A percentile compares a stretch with the other conserved stretches of the same genome.
These are phyloP conservation scores for Drosophila hawaiiensis DNA, from an alignment of 2,888 invertebrate species.

Conservation along the genomic window DNA sequence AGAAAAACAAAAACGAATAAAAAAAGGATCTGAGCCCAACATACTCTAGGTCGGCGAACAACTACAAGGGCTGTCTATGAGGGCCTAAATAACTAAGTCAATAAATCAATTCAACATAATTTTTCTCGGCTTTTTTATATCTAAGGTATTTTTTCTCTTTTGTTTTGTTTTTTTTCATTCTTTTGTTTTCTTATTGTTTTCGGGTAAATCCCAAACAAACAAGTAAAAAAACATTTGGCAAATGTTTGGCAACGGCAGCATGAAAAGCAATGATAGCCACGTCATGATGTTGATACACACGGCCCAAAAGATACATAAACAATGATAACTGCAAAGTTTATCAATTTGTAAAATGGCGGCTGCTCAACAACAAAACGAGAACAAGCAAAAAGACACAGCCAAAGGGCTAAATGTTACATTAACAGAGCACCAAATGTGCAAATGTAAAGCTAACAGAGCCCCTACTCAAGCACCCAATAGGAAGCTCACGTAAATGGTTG, in stretches of 20 bases:
- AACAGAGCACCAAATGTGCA: background rate
- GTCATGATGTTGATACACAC: constrained; percentile 53
- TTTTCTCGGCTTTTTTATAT: constrained; percentile 63
- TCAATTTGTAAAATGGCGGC: constrained; percentile 77
- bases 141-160: constrained; percentile 13
- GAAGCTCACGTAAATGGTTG: constrained; percentile 42
- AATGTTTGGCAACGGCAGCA: constrained; percentile 51
- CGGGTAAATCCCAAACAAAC: constrained; percentile 73
- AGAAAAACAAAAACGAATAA: constrained; percentile 20
- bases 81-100: constrained; percentile 78
- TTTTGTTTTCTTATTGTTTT: constrained; percentile 39
- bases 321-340: constrained; percentile 78
- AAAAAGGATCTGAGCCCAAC: constrained; percentile 36
- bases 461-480: constrained; percentile 9
- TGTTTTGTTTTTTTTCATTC: constrained; percentile 2
- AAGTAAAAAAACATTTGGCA: constrained; percentile 48
- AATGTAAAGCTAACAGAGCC: constrained; percentile 30
- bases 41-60: constrained; percentile 12
- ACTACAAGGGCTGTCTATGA: constrained; percentile 59
- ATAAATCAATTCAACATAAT: constrained; percentile 81
- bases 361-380: constrained; percentile 21
- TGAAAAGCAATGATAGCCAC: constrained; percentile 47
- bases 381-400: background rate
- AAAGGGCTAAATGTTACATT: background rate
- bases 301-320: constrained; percentile 71